These are phyloP conservation scores for Zosterops lateralis DNA, from an alignment of 2,113 vertebrate species.

Conservation along the genomic window DNA sequence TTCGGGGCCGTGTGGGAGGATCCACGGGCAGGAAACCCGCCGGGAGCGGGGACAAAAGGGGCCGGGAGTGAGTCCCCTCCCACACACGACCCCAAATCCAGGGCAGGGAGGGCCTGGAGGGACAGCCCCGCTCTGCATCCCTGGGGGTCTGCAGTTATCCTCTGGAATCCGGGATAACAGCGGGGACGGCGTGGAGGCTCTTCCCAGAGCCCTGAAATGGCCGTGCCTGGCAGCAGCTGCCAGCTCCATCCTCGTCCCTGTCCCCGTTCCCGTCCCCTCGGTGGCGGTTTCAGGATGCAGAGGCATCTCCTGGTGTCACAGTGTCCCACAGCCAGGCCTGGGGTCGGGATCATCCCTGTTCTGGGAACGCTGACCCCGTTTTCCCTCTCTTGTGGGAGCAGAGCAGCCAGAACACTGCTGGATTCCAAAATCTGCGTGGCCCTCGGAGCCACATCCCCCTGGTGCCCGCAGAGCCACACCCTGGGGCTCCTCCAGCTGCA, in stretches of 20 bases:
- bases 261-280: not conserved
- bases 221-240: not conserved
- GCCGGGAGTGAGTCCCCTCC: accelerated
- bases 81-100: accelerated
- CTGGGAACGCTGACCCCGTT: accelerated
- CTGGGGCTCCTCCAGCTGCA: not conserved
- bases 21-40: accelerated
- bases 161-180: not conserved
- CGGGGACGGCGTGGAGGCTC: not conserved
- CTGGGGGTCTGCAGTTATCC: accelerated
- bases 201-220: not conserved
- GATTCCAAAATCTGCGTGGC: accelerated
- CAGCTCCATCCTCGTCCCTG: not conserved
- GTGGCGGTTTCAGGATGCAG: not conserved
- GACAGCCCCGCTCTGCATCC: accelerated
- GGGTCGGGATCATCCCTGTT: accelerated
- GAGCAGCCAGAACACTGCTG: accelerated
- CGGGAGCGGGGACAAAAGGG: not conserved
- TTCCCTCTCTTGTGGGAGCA: accelerated
- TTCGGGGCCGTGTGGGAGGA: not conserved
- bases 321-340: not conserved
- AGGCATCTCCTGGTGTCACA: not conserved
- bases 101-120: not conserved
- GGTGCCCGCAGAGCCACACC: not conserved
- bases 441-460: not conserved